Evolutionary conservation across 2,888 invertebrate genomes (phyloP).

Genomic region (Celastrina argiolus): DNA sequence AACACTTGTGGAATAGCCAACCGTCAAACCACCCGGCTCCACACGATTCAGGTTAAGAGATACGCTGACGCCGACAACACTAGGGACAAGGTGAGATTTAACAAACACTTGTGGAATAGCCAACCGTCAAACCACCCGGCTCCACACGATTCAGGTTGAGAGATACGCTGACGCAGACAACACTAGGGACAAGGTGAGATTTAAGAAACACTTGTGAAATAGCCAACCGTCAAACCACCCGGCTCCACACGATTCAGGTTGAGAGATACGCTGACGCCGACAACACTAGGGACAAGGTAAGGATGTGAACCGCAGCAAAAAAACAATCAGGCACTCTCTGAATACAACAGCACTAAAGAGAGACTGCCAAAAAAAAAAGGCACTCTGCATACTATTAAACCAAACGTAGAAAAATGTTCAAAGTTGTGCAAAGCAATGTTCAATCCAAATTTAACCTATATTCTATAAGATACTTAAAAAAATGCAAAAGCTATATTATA

Average conservation of each 20-base stretch:
- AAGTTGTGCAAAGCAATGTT: too few species aligned
- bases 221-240: conserved; percentile 61
- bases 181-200: conserved; percentile 54
- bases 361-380: too few species aligned
- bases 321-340: too few species aligned
- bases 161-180: conserved; percentile 60
- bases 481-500: too few species aligned
- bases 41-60: conserved; percentile 62
- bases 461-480: too few species aligned
- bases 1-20: conserved; percentile 61
- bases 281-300: conserved; percentile 56
- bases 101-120: conserved; percentile 60
- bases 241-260: conserved; percentile 64
- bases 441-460: too few species aligned
- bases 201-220: conserved; percentile 61
- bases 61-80: conserved; percentile 60
- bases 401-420: too few species aligned
- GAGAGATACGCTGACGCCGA: conserved; percentile 63
- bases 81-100: conserved; percentile 57
- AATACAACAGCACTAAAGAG: too few species aligned
- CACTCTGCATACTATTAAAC: too few species aligned
- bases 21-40: conserved; percentile 61
- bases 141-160: conserved; percentile 66
- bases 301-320: too few species aligned
- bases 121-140: conserved; percentile 60